A percentile compares a stretch with the other conserved stretches of the same genome.
Conservation (phyloP, 2,888 invertebrate genomes). For the Melipona bicolor region DNA sequence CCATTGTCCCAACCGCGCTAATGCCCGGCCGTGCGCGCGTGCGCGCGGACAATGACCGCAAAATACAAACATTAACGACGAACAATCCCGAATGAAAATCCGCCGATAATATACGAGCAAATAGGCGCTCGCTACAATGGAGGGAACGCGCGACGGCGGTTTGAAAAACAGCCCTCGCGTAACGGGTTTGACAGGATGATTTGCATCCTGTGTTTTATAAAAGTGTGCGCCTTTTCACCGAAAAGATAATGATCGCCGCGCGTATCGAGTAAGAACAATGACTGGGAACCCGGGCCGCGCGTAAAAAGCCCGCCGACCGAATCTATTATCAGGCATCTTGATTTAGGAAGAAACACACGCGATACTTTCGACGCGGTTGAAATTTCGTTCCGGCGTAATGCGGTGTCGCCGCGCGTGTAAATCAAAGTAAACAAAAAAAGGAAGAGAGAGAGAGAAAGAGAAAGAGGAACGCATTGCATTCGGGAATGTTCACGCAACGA, state of each 20-base stretch:
- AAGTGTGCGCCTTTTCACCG: constrained; percentile 34
- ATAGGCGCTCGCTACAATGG: constrained; percentile 43
- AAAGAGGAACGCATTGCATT: not conserved
- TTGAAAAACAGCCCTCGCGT: constrained; percentile 47
- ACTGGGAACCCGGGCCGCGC: constrained; percentile 18
- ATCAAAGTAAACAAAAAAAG: not conserved
- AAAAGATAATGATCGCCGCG: constrained; percentile 43
- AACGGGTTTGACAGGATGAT: constrained; percentile 60
- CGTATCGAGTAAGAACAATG: constrained; percentile 16
- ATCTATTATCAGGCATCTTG: constrained; percentile 8
- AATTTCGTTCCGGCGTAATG: not conserved
- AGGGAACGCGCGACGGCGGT: not conserved
- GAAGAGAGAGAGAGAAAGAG: not conserved
- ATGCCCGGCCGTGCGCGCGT: no score
- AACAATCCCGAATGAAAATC: constrained; percentile 48
- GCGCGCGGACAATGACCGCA: constrained; percentile 16
- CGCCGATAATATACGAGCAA: constrained; percentile 35
- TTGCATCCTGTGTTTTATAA: constrained; percentile 52
- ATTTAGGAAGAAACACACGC: constrained; percentile 27
- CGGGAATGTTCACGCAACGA: constrained; percentile 6
- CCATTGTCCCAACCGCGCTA: no score
- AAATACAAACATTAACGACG: constrained; percentile 43
- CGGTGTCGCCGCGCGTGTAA: not conserved
- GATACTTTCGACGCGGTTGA: not conserved
- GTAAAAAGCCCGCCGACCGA: not conserved